Conservation (phyloP, 2,888 invertebrate genomes). For the Coleophora deauratella region DNA sequence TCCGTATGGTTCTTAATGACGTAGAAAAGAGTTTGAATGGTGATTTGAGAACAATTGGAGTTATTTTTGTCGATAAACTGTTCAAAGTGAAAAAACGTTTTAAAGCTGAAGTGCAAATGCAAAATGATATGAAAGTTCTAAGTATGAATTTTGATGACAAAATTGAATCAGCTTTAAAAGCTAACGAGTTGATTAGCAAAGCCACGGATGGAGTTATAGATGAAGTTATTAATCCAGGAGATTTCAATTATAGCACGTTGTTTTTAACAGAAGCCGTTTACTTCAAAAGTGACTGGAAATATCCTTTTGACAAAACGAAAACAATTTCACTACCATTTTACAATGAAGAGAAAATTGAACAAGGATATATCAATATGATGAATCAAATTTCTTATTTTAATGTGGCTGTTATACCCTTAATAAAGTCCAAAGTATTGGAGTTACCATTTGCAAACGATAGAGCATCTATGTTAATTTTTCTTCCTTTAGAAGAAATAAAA, state of each 20-base stretch:
- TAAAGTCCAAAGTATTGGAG: conserved; percentile 40
- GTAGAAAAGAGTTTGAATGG: conserved; percentile 25
- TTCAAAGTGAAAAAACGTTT: conserved; percentile 34
- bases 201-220: conserved; percentile 28
- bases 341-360: conserved; percentile 12
- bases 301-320: conserved; percentile 33
- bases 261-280: conserved; percentile 39
- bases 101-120: conserved; percentile 24
- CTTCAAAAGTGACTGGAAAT: conserved; percentile 39
- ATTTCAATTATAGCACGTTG: conserved; percentile 35
- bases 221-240: conserved; percentile 29
- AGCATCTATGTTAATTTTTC: conserved; percentile 40
- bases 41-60: conserved; percentile 28
- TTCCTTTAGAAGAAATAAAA: conserved; percentile 24
- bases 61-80: conserved; percentile 36
- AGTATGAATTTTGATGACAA: conserved; percentile 33
- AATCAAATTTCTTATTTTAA: conserved; percentile 36
- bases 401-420: conserved; percentile 26
- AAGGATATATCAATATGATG: conserved; percentile 48
- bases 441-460: conserved; percentile 30
- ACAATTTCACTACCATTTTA: conserved; percentile 32
- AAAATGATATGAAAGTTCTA: conserved; percentile 31
- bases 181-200: conserved; percentile 28
- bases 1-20: conserved; percentile 28
- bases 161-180: conserved; percentile 22